These are phyloP conservation scores for Heliconius congener DNA, from an alignment of 1,140 invertebrate species.

Conservation along the genomic window DNA sequence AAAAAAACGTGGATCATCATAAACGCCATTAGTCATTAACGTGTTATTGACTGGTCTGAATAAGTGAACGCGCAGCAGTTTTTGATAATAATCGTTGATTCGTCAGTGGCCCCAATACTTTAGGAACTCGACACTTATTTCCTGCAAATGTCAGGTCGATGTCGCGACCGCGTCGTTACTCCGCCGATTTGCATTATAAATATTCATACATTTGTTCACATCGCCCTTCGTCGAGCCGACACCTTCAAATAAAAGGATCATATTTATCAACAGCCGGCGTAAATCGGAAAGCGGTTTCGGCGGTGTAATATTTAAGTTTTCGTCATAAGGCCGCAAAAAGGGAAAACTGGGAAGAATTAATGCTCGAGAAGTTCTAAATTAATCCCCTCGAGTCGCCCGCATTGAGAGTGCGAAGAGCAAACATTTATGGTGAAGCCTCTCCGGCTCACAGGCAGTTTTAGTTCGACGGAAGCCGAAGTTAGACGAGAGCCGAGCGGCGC, in stretches of 20 bases:
- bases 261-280: slow-evolving; percentile 24
- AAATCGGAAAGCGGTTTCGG: slow-evolving; percentile 36
- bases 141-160: slow-evolving; percentile 51
- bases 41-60: slow-evolving; percentile 29
- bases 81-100: slow-evolving; percentile 36
- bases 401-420: slow-evolving; percentile 62
- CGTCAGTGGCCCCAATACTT: slow-evolving; percentile 39
- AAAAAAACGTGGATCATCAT: neutral
- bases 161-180: slow-evolving; percentile 60
- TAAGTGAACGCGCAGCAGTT: slow-evolving; percentile 25
- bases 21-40: slow-evolving; percentile 1
- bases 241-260: slow-evolving; percentile 28
- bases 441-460: slow-evolving; percentile 35
- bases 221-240: slow-evolving; percentile 44
- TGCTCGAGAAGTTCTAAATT: slow-evolving; percentile 71
- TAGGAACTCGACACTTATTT: slow-evolving; percentile 67
- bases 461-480: slow-evolving; percentile 56
- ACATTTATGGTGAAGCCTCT: slow-evolving; percentile 60
- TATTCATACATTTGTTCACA: slow-evolving; percentile 52
- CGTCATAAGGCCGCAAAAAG: slow-evolving; percentile 57
- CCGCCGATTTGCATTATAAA: slow-evolving; percentile 52
- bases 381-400: slow-evolving; percentile 70
- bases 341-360: slow-evolving; percentile 67
- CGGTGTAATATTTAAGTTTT: slow-evolving; percentile 31
- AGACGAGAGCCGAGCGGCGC: slow-evolving; percentile 40